These are phyloP conservation scores for Xiphophorus birchmanni DNA, from an alignment of 2,797 vertebrate species.

Conservation along the genomic window DNA sequence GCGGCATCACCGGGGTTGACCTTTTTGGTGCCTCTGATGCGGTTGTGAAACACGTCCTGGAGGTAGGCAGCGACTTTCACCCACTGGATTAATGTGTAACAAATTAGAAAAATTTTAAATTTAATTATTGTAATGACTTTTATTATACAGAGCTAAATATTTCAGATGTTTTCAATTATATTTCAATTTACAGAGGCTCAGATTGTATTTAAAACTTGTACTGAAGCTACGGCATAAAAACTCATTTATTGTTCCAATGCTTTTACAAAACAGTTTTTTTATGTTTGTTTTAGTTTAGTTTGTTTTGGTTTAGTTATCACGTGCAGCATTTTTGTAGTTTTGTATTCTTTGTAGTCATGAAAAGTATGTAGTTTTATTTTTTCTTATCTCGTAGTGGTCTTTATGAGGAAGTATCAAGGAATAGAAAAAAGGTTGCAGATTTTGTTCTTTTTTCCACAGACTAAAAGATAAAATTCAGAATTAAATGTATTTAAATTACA, in stretches of 20 bases:
- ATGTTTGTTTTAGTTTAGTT: neutral
- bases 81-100: neutral
- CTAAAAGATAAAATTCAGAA: neutral
- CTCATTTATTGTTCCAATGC: neutral
- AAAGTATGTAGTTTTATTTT: neutral
- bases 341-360: neutral
- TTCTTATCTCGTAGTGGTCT: neutral
- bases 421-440: neutral
- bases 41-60: constrained; percentile 95
- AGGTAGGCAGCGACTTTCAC: constrained; percentile 79
- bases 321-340: neutral
- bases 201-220: neutral
- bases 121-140: neutral
- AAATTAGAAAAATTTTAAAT: neutral
- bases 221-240: neutral
- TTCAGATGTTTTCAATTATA: neutral
- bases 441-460: neutral
- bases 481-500: neutral
- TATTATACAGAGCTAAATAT: neutral
- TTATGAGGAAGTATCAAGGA: neutral
- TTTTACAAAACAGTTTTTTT: neutral
- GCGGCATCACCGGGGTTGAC: constrained; percentile 94
- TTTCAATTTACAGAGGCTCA: neutral
- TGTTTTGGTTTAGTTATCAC: neutral
- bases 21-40: constrained; percentile 95